Conservation (phyloP, 2,113 vertebrate species). For the Daphoenositta chrysoptera region DNA sequence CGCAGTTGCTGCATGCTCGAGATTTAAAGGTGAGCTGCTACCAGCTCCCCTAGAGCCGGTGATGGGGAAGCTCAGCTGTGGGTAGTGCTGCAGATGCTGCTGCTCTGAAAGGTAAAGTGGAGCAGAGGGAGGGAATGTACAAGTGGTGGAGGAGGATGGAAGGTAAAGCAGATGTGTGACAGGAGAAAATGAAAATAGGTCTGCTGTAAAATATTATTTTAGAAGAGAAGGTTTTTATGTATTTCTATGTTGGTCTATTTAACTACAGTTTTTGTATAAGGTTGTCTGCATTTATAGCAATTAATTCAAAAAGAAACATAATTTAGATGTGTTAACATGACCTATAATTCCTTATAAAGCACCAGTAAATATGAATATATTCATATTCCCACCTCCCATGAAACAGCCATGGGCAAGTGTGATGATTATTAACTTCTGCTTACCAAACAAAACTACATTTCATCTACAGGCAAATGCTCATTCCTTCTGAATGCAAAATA, state of each 20-base stretch:
- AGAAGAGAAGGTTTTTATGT: neutral
- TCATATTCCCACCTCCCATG: neutral
- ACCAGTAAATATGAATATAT: neutral
- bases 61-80: neutral
- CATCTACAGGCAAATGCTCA: conserved; percentile 1
- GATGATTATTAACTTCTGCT: conserved; percentile 27
- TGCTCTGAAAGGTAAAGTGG: neutral
- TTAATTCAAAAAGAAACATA: neutral
- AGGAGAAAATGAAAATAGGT: neutral
- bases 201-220: neutral
- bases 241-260: neutral
- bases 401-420: neutral
- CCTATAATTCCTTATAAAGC: neutral
- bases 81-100: neutral
- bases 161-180: neutral
- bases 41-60: neutral
- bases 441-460: conserved; percentile 9
- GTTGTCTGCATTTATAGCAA: neutral
- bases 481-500: neutral
- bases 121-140: neutral
- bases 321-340: neutral
- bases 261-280: neutral
- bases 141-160: neutral
- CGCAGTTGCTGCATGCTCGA: rapidly evolving
- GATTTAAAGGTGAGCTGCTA: neutral